A percentile compares a stretch with the other conserved stretches of the same genome.
Evolutionary conservation across 2,113 vertebrate species (phyloP).

Genomic region (Condylura cristata): DNA sequence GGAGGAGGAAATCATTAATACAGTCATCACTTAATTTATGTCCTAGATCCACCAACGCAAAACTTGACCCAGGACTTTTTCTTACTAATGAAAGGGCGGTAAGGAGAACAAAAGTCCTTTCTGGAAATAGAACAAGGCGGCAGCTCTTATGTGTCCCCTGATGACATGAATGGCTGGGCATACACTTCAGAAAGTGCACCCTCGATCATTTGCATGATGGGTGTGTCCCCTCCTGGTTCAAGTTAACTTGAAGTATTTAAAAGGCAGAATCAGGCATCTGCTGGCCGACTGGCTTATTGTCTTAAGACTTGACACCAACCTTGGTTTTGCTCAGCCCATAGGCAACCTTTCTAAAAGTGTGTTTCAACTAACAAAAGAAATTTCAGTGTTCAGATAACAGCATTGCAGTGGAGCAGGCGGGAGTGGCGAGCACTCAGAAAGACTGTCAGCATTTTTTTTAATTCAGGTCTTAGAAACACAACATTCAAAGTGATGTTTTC

Average conservation of each 20-base stretch:
- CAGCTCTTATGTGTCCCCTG: background rate
- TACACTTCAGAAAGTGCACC: background rate
- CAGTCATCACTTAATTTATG: background rate
- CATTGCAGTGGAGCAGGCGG: background rate
- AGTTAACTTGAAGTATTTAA: background rate
- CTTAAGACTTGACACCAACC: background rate
- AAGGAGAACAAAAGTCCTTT: background rate
- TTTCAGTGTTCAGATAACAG: background rate
- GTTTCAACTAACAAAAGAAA: constrained; percentile 41
- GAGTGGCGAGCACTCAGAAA: background rate
- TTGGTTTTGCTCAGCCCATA: background rate
- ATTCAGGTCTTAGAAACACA: constrained; percentile 43
- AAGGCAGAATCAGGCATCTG: background rate
- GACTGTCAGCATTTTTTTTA: constrained; percentile 19
- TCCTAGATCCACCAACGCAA: background rate
- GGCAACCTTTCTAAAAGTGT: background rate
- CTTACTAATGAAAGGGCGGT: background rate
- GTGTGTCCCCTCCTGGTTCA: background rate
- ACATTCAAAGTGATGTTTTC: constrained; percentile 69
- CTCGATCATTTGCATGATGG: background rate
- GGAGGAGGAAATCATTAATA: background rate
- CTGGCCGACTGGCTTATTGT: background rate
- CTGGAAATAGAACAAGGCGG: background rate
- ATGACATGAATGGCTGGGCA: background rate
- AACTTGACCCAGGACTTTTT: background rate